phyloP scores from a whole-genome alignment of 2,888 invertebrate genomes.

The Nipponacmea schrenckii region DNA sequence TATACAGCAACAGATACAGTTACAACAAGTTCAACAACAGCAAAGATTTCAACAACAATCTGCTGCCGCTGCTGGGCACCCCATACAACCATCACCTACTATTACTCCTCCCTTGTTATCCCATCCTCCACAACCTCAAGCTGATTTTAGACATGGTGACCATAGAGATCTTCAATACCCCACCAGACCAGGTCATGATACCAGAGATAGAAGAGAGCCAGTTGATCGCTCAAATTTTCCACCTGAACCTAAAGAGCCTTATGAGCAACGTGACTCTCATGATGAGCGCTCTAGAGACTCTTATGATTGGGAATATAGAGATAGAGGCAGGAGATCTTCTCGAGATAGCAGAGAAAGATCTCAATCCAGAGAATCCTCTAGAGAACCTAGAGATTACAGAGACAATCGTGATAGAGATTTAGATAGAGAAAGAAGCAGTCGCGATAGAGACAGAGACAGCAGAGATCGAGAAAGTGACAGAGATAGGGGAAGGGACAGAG shows the following conservation, averaged over 20 bases:
- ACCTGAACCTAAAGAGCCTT: slow-evolving; percentile 40
- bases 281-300: slow-evolving; percentile 45
- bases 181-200: not conserved
- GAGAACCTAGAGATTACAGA: slow-evolving; percentile 36
- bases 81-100: slow-evolving; percentile 21
- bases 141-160: slow-evolving; percentile 5
- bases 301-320: slow-evolving; percentile 36
- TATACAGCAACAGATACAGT: slow-evolving; percentile 46
- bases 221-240: slow-evolving; percentile 31
- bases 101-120: slow-evolving; percentile 20
- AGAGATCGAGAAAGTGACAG: slow-evolving; percentile 26
- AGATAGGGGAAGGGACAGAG: not conserved
- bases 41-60: slow-evolving; percentile 26
- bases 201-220: slow-evolving; percentile 19
- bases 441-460: slow-evolving; percentile 25
- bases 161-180: slow-evolving; percentile 5
- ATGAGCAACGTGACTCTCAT: slow-evolving; percentile 30
- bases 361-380: slow-evolving; percentile 36
- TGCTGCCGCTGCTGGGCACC: slow-evolving; percentile 22
- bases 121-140: slow-evolving; percentile 8
- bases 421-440: slow-evolving; percentile 20
- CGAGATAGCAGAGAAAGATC: slow-evolving; percentile 36
- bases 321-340: slow-evolving; percentile 29
- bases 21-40: slow-evolving; percentile 38
- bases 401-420: slow-evolving; percentile 33